phyloP scores from a whole-genome alignment of 2,888 invertebrate species.

The Neocrepidodera transversa region DNA sequence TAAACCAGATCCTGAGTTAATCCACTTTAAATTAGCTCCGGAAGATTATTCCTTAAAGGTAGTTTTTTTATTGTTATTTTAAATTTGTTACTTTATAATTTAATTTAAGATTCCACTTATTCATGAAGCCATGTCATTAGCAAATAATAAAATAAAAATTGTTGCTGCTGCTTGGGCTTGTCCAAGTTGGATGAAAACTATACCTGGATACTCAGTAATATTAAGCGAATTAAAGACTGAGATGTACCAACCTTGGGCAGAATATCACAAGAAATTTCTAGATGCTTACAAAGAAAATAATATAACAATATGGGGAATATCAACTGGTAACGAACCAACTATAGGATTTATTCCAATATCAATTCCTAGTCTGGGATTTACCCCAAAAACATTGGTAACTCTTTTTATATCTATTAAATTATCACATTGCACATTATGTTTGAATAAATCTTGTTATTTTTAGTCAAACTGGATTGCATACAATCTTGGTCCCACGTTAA shows the following conservation, averaged over 20 bases:
- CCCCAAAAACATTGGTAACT: conserved; percentile 11
- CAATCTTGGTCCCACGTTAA: conserved; percentile 77
- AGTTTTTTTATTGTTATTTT: conserved; percentile 32
- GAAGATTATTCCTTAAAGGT: conserved; percentile 67
- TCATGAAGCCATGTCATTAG: conserved; percentile 1
- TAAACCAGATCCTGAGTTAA: conserved; percentile 62
- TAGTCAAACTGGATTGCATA: conserved; percentile 73
- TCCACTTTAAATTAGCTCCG: conserved; percentile 68
- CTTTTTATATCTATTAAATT: too few species aligned
- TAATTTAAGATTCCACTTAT: conserved; percentile 25
- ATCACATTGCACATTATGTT: too few species aligned
- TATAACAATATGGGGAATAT: conserved; percentile 79
- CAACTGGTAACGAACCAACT: conserved; percentile 86
- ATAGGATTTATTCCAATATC: conserved; percentile 60
- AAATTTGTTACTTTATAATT: not conserved
- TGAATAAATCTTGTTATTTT: conserved; percentile 12
- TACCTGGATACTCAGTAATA: conserved; percentile 39
- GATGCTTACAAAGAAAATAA: conserved; percentile 76
- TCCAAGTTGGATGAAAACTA: conserved; percentile 64
- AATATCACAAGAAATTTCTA: conserved; percentile 82
- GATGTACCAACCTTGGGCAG: conserved; percentile 79
- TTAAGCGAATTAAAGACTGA: conserved; percentile 51
- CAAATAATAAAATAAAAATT: conserved; percentile 40
- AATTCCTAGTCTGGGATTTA: conserved; percentile 24
- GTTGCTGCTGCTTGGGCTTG: conserved; percentile 65